These are phyloP conservation scores for Cotesia congregata DNA, from an alignment of 2,888 invertebrate genomes.

Conservation along the genomic window DNA sequence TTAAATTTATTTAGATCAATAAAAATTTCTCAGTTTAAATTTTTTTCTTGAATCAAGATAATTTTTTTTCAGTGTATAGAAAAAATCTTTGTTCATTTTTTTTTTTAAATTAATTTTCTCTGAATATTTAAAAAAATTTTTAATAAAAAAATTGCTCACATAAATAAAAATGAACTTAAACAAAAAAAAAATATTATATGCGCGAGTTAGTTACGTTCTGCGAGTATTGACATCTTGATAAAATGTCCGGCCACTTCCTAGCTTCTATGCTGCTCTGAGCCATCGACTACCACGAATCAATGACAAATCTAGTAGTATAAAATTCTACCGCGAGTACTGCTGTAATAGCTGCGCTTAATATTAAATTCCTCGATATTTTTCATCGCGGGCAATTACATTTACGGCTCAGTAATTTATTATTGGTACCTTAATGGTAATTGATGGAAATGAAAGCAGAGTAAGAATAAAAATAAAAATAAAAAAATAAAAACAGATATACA, in stretches of 20 bases:
- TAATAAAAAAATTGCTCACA: conserved; percentile 4
- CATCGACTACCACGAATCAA: conserved; percentile 60
- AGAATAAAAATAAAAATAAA: background rate
- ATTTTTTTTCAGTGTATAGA: too few relatives aligned
- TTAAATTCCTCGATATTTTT: background rate
- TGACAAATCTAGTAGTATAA: conserved; percentile 58
- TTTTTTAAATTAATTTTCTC: too few relatives aligned
- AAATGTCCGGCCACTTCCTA: conserved; percentile 60
- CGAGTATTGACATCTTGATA: conserved; percentile 63
- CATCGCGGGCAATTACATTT: background rate
- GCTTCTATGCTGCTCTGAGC: conserved; percentile 58
- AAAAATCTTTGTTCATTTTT: too few relatives aligned
- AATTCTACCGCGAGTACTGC: background rate
- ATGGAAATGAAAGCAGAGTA: background rate
- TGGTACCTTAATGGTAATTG: background rate
- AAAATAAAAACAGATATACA: background rate
- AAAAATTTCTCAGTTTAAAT: too few relatives aligned
- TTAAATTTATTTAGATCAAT: too few relatives aligned
- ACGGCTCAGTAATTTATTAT: background rate
- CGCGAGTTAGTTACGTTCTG: conserved; percentile 31
- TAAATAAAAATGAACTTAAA: conserved; percentile 3
- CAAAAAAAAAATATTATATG: background rate
- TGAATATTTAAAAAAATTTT: too few relatives aligned
- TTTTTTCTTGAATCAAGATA: too few relatives aligned
- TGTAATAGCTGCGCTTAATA: background rate